phyloP scores from a whole-genome alignment of 1,140 invertebrate species.

The Heterodera schachtii region DNA sequence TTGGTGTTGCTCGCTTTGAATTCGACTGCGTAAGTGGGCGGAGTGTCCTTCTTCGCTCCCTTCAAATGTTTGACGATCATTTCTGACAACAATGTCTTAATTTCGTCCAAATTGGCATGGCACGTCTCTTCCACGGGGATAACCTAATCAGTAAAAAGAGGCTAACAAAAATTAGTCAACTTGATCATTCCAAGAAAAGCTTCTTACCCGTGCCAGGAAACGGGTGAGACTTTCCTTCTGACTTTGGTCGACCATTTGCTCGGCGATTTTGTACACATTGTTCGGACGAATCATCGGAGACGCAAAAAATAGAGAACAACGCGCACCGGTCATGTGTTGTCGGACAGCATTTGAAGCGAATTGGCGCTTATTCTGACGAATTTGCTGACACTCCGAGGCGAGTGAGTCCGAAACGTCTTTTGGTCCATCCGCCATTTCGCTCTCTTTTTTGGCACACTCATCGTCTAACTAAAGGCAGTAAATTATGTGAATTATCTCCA shows the following conservation, averaged over 20 bases:
- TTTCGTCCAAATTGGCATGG: slow-evolving; percentile 12
- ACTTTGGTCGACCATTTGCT: slow-evolving; percentile 15
- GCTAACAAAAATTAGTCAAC: neutral
- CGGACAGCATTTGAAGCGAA: neutral
- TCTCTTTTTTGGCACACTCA: neutral
- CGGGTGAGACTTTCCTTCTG: slow-evolving; percentile 14
- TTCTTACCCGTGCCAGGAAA: slow-evolving; percentile 21
- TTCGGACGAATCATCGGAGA: neutral
- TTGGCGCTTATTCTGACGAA: neutral
- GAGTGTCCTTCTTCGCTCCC: neutral
- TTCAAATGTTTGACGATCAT: slow-evolving; percentile 22
- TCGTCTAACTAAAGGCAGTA: neutral
- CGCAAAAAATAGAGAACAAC: slow-evolving; percentile 17
- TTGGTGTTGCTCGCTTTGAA: slow-evolving; percentile 26
- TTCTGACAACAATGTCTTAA: neutral
- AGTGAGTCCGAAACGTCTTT: slow-evolving; percentile 28
- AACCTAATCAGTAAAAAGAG: slow-evolving; percentile 1
- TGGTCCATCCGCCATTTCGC: neutral
- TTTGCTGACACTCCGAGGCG: slow-evolving; percentile 13
- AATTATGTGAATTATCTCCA: too few species aligned
- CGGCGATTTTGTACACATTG: slow-evolving; percentile 23
- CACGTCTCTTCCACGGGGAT: slow-evolving; percentile 28
- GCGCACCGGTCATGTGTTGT: slow-evolving; percentile 9
- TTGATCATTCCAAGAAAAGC: neutral
- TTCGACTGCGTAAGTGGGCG: slow-evolving; percentile 18